Percentiles rank a stretch among this genome's conserved stretches.
Conservation (phyloP, 2,797 vertebrate species). For the Danio albolineatus region DNA sequence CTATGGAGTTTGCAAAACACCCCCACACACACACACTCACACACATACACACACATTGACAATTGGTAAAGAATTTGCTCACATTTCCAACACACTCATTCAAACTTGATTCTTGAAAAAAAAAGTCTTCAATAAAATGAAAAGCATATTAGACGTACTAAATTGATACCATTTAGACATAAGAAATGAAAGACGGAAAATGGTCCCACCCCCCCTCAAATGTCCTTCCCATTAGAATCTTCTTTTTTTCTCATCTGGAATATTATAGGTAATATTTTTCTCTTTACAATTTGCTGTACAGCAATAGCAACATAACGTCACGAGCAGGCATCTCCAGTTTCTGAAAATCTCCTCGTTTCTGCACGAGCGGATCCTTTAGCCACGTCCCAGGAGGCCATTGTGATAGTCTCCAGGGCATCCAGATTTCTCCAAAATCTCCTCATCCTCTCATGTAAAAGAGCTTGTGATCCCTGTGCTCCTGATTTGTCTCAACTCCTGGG, state of each 20-base stretch:
- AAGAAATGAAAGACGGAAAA: conserved; percentile 54
- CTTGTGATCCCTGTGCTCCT: background rate
- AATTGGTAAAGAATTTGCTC: conserved; percentile 56
- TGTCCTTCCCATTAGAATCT: conserved; percentile 29
- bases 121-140: conserved; percentile 55
- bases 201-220: conserved; percentile 35
- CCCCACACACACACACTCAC: background rate
- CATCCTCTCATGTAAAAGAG: conserved; percentile 9
- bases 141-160: conserved; percentile 39
- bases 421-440: background rate
- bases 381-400: conserved; percentile 16
- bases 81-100: conserved; percentile 54
- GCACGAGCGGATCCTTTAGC: conserved; percentile 16
- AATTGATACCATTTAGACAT: conserved; percentile 34
- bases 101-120: conserved; percentile 51
- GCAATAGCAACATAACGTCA: conserved; percentile 42
- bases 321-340: conserved; percentile 41
- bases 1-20: conserved; percentile 61
- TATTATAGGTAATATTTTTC: conserved; percentile 54
- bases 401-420: conserved; percentile 30
- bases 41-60: conserved; percentile 56
- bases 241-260: conserved; percentile 63
- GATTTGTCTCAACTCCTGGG: conserved; percentile 13
- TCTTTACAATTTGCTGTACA: conserved; percentile 75
- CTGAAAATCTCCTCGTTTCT: conserved; percentile 33